Conservation (phyloP, 2,888 invertebrate species). For the Zaprionus bogoriensis region DNA sequence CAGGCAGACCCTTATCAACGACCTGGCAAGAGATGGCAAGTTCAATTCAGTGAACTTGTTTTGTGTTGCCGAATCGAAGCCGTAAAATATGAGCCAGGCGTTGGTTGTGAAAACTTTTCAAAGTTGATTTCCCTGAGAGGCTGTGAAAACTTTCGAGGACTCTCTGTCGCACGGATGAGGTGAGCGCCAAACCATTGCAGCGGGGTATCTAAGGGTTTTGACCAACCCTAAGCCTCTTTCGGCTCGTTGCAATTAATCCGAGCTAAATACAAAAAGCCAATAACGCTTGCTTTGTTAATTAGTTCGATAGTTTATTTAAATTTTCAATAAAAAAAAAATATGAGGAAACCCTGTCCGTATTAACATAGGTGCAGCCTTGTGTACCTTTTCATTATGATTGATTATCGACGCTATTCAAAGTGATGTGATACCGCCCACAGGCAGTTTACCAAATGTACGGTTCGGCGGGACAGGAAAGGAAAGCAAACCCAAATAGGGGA, state of each 20-base stretch:
- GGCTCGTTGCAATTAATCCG: slow-evolving; percentile 33
- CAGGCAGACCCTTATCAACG: slow-evolving; percentile 20
- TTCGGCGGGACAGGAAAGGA: slow-evolving; percentile 5
- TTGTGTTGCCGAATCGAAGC: slow-evolving; percentile 6
- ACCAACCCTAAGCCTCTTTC: not conserved
- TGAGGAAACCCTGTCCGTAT: not conserved
- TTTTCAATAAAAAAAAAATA: not conserved
- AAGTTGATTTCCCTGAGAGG: slow-evolving; percentile 28
- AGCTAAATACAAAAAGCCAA: slow-evolving; percentile 12
- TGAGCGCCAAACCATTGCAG: slow-evolving; percentile 1
- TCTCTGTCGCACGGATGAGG: not conserved
- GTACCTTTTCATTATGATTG: slow-evolving; percentile 64
- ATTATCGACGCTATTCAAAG: slow-evolving; percentile 52
- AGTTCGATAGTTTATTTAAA: slow-evolving; percentile 6
- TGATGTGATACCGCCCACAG: slow-evolving; percentile 39
- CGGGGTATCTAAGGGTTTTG: slow-evolving; percentile 10
- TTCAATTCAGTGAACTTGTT: slow-evolving; percentile 3
- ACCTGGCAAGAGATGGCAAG: not conserved
- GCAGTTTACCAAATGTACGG: slow-evolving; percentile 66
- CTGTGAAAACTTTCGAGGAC: slow-evolving; percentile 12
- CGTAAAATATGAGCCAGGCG: slow-evolving; percentile 36
- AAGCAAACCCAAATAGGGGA: too few relatives aligned
- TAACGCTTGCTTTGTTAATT: slow-evolving; percentile 40
- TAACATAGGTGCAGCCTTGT: not conserved
- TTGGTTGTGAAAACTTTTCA: slow-evolving; percentile 21